These are phyloP conservation scores for Pocota personata DNA, from an alignment of 2,888 invertebrate genomes.

Conservation along the genomic window DNA sequence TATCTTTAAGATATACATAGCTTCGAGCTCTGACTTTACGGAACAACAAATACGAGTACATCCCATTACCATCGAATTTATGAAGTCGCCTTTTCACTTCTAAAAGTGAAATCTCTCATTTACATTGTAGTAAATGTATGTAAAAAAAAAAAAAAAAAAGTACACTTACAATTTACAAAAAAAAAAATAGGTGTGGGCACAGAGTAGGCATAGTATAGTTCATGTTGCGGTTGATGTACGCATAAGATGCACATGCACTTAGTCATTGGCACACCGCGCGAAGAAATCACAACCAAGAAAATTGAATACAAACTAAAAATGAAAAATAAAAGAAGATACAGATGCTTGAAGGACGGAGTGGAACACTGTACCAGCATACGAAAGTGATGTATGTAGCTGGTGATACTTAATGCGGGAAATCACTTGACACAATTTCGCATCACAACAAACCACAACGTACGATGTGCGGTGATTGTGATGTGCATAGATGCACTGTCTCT, in stretches of 20 bases:
- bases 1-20: too few relatives aligned
- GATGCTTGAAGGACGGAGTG: background rate
- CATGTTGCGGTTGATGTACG: constrained; percentile 42
- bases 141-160: background rate
- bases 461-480: constrained; percentile 22
- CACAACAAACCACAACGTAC: constrained; percentile 24
- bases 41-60: background rate
- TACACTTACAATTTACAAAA: constrained; percentile 13
- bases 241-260: constrained; percentile 27
- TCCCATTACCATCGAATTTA: background rate
- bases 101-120: constrained; percentile 59
- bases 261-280: constrained; percentile 19
- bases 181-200: constrained; percentile 7
- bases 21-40: too few relatives aligned
- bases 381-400: constrained; percentile 1
- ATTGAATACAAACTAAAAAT: constrained; percentile 17
- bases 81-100: background rate
- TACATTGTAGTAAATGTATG: constrained; percentile 10
- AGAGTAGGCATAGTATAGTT: background rate
- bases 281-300: constrained; percentile 41
- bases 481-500: background rate
- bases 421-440: constrained; percentile 66
- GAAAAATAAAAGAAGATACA: background rate
- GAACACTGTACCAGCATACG: background rate
- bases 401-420: constrained; percentile 59